Evolutionary conservation across 2,113 vertebrate genomes (phyloP).

Genomic region (Taxidea taxus): DNA sequence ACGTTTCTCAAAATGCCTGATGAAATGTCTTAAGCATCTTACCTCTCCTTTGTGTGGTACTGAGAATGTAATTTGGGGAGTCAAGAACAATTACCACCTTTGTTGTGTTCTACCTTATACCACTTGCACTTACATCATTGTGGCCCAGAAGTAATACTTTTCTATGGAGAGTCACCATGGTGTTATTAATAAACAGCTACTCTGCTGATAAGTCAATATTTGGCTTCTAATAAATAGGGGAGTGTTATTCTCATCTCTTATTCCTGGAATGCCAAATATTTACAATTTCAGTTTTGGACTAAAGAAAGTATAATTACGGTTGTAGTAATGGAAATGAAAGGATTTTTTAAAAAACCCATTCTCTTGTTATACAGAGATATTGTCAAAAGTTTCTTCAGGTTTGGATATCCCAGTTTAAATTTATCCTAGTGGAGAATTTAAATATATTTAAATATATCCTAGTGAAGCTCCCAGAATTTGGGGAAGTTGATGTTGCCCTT

Average conservation of each 20-base stretch:
- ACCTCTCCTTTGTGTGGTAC: background rate
- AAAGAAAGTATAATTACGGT: background rate
- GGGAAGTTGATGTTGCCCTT: background rate
- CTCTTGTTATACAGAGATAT: background rate
- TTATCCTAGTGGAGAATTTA: background rate
- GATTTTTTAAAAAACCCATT: background rate
- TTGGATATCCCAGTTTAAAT: background rate
- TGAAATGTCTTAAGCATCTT: background rate
- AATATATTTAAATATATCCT: background rate
- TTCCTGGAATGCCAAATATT: conserved; percentile 14
- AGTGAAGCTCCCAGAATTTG: background rate
- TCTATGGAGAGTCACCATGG: background rate
- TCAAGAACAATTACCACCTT: background rate
- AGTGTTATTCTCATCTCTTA: background rate
- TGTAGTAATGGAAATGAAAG: background rate
- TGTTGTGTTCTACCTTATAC: background rate
- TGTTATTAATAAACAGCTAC: conserved; percentile 23
- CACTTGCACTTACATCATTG: background rate
- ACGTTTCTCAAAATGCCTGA: background rate
- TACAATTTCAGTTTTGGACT: background rate
- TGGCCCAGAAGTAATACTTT: background rate
- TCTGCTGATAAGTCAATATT: background rate
- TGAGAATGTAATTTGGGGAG: background rate
- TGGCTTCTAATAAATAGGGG: background rate
- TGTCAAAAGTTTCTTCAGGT: background rate